Conservation (phyloP, 1,140 invertebrate genomes). For the Hypsibius dujardini region DNA sequence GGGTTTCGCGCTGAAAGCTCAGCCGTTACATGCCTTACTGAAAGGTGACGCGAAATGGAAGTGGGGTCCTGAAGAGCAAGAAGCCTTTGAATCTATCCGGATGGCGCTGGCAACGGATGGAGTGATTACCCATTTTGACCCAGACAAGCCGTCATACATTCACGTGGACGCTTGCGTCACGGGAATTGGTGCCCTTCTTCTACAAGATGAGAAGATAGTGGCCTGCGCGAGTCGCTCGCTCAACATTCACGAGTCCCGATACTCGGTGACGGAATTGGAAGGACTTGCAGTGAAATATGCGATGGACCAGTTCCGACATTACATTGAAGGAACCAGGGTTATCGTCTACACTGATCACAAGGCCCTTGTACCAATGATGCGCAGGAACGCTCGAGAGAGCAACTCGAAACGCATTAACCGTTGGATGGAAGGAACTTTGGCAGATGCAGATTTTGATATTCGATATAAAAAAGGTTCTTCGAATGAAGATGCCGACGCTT, state of each 20-base stretch:
- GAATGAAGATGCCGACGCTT: no score
- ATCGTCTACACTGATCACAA: conserved; percentile 26
- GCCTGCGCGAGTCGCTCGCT: background rate
- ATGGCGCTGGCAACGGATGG: background rate
- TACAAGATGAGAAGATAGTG: background rate
- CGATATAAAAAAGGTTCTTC: no score
- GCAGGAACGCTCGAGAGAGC: no score
- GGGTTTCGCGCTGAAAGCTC: conserved; percentile 24
- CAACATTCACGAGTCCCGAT: background rate
- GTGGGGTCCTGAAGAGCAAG: background rate
- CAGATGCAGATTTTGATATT: no score
- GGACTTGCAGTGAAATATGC: background rate
- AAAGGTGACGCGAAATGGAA: conserved; percentile 9
- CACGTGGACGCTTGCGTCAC: background rate
- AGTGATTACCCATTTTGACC: background rate
- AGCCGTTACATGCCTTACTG: conserved; percentile 19
- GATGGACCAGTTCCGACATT: background rate
- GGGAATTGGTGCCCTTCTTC: background rate
- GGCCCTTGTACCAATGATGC: conserved; percentile 19
- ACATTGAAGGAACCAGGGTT: background rate
- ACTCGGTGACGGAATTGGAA: background rate
- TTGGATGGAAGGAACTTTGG: no score
- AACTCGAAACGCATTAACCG: no score
- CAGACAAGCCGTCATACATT: background rate
- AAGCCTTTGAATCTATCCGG: background rate